phyloP scores from a whole-genome alignment of 2,797 vertebrate species.

The Etheostoma nigrum region DNA sequence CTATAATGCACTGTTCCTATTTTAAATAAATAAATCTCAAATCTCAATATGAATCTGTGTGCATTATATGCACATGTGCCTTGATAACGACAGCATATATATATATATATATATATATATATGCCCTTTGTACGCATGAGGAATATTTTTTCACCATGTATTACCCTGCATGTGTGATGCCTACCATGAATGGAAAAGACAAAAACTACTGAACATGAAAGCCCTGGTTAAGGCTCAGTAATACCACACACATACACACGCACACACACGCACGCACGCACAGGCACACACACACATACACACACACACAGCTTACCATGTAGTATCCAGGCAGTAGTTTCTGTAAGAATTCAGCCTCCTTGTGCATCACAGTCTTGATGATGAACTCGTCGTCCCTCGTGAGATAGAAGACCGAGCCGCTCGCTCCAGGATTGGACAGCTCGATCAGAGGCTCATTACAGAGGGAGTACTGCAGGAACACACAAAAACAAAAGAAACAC shows the following conservation, averaged over 20 bases:
- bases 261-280: too few species aligned
- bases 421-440: constrained; percentile 96
- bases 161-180: constrained; percentile 9
- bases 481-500: constrained; percentile 17
- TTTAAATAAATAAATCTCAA: too few species aligned
- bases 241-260: too few species aligned
- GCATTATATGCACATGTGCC: neutral
- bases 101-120: neutral
- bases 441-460: constrained; percentile 98
- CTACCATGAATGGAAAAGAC: neutral
- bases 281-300: neutral
- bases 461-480: constrained; percentile 89
- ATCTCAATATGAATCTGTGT: neutral
- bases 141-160: neutral
- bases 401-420: constrained; percentile 97
- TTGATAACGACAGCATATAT: neutral
- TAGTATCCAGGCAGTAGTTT: constrained; percentile 99
- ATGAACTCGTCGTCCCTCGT: constrained; percentile 98
- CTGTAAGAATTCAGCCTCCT: constrained; percentile 98
- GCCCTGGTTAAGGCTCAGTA: neutral
- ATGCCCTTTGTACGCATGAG: neutral
- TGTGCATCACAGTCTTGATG: constrained; percentile 99
- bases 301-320: constrained; percentile 84
- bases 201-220: constrained; percentile 18
- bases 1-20: too few species aligned